Evolutionary conservation across 1,140 invertebrate genomes (phyloP), one percentile per base, ranked within the genome.

Genomic region (Anthonomus grandis): DNA sequence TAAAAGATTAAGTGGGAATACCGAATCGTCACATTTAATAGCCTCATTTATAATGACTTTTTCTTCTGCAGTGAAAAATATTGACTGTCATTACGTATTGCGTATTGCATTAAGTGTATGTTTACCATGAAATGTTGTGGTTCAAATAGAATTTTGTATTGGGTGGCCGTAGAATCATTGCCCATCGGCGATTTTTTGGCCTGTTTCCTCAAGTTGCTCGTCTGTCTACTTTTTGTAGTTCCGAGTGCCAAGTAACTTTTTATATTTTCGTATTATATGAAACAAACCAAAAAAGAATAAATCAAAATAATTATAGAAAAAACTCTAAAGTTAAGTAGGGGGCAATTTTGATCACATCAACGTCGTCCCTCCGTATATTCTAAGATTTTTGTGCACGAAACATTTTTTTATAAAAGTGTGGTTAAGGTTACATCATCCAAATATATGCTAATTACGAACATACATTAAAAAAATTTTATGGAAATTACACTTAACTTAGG

Each of bases 361-460:
- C 6, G 27, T 31, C 6, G 27, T n/a, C 27, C 27, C n/a, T 31
- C n/a, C 27, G 27, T 31, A n/a, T 31, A 31, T 31, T 31, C 6
- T 31, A 31, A 6, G 27, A 31, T 31, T 31, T 31, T 31, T 31
- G n/a, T 31, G 27, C 27, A 31, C 27, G 27, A 8, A 31, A 31
- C 27, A 31, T 31, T 6, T 31, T 31, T 31, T 31, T n/a, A 31
- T 31, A n/a, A 31, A n/a, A 31, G 27, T 31, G 27, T 31, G 27
- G n/a, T 8, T 31, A 31, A n/a, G 27, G 27, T 31, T 31, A 31
- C 27, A 31, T 31, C 27, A 31, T 31, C 27, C 27, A 31, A 31
- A 31, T 31, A n/a, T 8, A 31, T 31, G 27, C 27, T 41, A 41
- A 41, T 41, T 41, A 41, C 13, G n/a, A 41, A 41, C 8, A 41